Evolutionary conservation across 2,888 invertebrate genomes (phyloP).

Genomic region (Cataglyphis albicans): DNA sequence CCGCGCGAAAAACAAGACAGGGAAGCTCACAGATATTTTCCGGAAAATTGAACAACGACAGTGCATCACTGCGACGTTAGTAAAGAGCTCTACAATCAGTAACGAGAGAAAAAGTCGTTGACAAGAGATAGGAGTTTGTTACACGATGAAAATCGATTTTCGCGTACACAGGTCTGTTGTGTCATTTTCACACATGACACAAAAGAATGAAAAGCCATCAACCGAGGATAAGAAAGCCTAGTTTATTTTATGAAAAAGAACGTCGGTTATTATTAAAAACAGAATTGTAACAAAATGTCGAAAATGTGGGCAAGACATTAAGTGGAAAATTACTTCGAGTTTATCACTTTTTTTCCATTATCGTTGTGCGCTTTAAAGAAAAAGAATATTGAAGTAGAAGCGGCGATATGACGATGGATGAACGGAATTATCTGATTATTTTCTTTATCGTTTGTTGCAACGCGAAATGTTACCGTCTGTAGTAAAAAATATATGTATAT

Average conservation of each 20-base stretch:
- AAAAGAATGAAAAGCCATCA: constrained; percentile 22
- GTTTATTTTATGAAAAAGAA: constrained; percentile 29
- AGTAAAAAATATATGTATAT: neutral
- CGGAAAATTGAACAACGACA: constrained; percentile 52
- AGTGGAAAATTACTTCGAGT: constrained; percentile 27
- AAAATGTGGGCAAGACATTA: constrained; percentile 5
- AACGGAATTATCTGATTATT: constrained; percentile 29
- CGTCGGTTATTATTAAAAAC: constrained; percentile 8
- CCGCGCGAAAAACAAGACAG: constrained; percentile 49
- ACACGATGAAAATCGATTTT: constrained; percentile 49
- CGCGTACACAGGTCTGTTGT: constrained; percentile 18
- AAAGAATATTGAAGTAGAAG: constrained; percentile 26
- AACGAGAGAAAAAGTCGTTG: constrained; percentile 49
- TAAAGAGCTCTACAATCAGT: constrained; percentile 48
- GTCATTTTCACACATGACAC: constrained; percentile 31
- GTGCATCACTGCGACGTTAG: constrained; percentile 39
- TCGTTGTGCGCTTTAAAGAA: neutral
- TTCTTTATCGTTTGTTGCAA: neutral
- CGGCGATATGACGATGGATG: neutral
- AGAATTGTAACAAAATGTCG: neutral
- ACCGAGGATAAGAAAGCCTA: neutral
- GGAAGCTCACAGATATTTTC: constrained; percentile 50
- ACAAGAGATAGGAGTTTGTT: constrained; percentile 40
- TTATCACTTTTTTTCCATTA: neutral
- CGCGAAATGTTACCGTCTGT: neutral